Evolutionary conservation across 2,888 invertebrate species (phyloP).

Genomic region (Apamea monoglypha): DNA sequence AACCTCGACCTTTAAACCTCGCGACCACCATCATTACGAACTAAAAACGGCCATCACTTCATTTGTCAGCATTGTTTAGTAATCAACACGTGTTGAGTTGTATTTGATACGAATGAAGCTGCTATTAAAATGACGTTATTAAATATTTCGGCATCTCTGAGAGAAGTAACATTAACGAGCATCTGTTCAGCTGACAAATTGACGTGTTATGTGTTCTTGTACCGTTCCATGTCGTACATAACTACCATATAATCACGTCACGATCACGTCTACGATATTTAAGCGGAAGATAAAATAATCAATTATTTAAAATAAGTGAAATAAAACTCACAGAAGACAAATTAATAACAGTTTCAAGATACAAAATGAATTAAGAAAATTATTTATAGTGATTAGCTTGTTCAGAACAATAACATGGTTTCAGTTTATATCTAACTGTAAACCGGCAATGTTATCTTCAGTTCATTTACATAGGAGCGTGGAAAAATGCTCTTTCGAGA

Average conservation of each 20-base stretch:
- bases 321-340: background rate
- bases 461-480: slow-evolving; percentile 38
- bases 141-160: background rate
- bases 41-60: slow-evolving; percentile 11
- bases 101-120: slow-evolving; percentile 16
- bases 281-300: background rate
- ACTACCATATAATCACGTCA: background rate
- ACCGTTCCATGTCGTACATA: background rate
- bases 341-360: background rate
- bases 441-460: background rate
- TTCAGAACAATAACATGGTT: slow-evolving; percentile 21
- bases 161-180: slow-evolving; percentile 13
- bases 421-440: slow-evolving; percentile 27
- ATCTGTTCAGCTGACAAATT: slow-evolving; percentile 31
- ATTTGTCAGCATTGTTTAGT: slow-evolving; percentile 28
- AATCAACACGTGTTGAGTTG: slow-evolving; percentile 11
- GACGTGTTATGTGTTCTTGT: slow-evolving; percentile 1
- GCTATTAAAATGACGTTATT: slow-evolving; percentile 7
- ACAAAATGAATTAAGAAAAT: slow-evolving; percentile 18
- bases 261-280: background rate
- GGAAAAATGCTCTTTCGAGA: slow-evolving; percentile 30
- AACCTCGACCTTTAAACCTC: background rate
- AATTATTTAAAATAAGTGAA: background rate
- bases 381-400: background rate
- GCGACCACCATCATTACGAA: background rate